Base-by-base conservation (phyloP, 1,140 invertebrate species). In the Oncopodura yosiiana region DNA sequence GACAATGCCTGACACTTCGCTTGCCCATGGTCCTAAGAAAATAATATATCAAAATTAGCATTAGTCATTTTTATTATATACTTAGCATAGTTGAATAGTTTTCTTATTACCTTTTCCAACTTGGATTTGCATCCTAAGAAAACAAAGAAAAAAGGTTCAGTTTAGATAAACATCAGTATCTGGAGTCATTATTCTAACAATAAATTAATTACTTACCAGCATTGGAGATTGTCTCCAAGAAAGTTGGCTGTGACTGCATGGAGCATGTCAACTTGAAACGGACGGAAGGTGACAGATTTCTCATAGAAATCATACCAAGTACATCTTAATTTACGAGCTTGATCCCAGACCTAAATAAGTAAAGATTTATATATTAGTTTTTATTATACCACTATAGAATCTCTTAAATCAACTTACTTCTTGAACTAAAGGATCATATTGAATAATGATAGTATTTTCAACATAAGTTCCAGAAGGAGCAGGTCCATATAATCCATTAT, bases 251-350 rank as follows among this genome's bases (percentile, higher is more conserved):
- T 91, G 21, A 93, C 88, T 0, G 89, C 89, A 67, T 94, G 86
- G 56, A 94, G 67, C 86, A 91, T 93, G 68, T 94, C 89, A 18
- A 94, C 89, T 62, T 72, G 68, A 80, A 92, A 94, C 21, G 89
- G 89, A 64, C 87, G 75, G 74, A 94, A 93, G 9, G 89, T 90
- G 23, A 94, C 89, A 0, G 87, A 84, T 69, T 94, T 94, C 70
- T 94, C 89, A 67, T 94, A 94, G 71, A 87, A 93, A 67, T 93
- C 89, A 69, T 93, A 92, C 89, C 89, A 93, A 5, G 88, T 92
- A 70, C 89, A 93, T 37, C 88, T 76, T 9, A 94, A 69, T 69
- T 89, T 89, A 65, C 88, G 77, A 0, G 85, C 83, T 19, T 61
- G 60, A 48, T 61, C 60, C 60, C 60, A 61, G 26, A 61, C n/a